Conservation (phyloP, 2,888 invertebrate genomes). For the Heteromyza rotundicornis region DNA sequence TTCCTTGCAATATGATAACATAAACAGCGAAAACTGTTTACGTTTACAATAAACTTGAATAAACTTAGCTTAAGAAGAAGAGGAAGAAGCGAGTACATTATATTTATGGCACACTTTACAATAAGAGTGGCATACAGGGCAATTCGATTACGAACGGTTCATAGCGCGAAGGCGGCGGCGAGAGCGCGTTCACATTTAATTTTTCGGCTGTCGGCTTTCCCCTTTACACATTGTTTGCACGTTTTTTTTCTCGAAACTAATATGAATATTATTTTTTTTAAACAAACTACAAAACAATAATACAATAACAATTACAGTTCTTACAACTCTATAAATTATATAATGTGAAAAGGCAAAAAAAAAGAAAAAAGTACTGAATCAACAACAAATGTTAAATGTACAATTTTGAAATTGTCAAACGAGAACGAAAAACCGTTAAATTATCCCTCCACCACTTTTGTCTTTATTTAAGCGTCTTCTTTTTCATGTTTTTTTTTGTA, state of each 20-base stretch:
- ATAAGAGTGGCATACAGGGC: constrained; percentile 6
- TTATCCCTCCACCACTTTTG: no score
- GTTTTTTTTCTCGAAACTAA: constrained; percentile 55
- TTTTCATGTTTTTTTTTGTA: no score
- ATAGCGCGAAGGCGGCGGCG: no score
- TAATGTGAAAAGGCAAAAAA: constrained; percentile 25
- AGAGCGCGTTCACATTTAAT: constrained; percentile 22
- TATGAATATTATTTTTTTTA: constrained; percentile 27
- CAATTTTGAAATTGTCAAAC: no score
- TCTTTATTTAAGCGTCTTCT: no score
- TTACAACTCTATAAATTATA: constrained; percentile 36
- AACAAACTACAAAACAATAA: constrained; percentile 33
- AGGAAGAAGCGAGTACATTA: no score
- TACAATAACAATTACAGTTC: constrained; percentile 45
- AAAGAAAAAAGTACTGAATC: constrained; percentile 38
- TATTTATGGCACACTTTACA: neutral
- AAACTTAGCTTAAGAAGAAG: neutral
- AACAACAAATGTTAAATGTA: constrained; percentile 25
- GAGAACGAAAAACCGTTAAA: no score
- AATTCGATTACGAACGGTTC: neutral
- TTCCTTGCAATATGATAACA: no score
- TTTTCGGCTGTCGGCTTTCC: constrained; percentile 64
- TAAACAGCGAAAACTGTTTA: no score
- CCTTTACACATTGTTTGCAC: constrained; percentile 66
- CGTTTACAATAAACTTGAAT: constrained; percentile 31